Percentiles rank a stretch among this genome's conserved stretches.
phyloP scores from a whole-genome alignment of 2,113 vertebrate genomes.

The Electrona antarctica region DNA sequence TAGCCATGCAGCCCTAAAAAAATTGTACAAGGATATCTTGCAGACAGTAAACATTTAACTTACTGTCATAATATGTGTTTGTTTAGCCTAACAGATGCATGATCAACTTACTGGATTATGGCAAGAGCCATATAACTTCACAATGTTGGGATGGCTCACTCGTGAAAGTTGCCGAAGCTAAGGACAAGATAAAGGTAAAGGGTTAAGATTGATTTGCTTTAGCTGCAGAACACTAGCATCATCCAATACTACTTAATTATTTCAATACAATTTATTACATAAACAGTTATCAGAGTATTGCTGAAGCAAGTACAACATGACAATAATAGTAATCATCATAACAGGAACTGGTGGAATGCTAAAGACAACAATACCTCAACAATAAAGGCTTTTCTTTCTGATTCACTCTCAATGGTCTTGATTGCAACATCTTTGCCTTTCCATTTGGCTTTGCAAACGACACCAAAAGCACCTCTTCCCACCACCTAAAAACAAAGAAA shows the following conservation, averaged over 20 bases:
- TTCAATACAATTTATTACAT: neutral
- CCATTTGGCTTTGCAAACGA: constrained; percentile 99
- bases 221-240: neutral
- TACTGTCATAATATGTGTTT: no score
- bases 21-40: no score
- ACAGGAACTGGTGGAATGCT: neutral
- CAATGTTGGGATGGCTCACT: constrained; percentile 97
- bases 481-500: constrained; percentile 84
- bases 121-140: constrained; percentile 97
- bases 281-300: neutral
- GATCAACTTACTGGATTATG: constrained; percentile 90
- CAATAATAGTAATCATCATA: neutral
- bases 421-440: constrained; percentile 98
- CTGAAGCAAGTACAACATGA: neutral
- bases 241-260: neutral
- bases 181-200: neutral
- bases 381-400: constrained; percentile 96
- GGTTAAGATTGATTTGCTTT: neutral
- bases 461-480: constrained; percentile 98
- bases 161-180: constrained; percentile 95
- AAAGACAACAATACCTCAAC: constrained; percentile 85
- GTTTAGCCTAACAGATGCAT: no score
- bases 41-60: no score
- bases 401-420: constrained; percentile 99
- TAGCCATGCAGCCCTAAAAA: neutral